phyloP scores from a whole-genome alignment of 2,888 invertebrate species.

The Dasysyrphus tricinctus region DNA sequence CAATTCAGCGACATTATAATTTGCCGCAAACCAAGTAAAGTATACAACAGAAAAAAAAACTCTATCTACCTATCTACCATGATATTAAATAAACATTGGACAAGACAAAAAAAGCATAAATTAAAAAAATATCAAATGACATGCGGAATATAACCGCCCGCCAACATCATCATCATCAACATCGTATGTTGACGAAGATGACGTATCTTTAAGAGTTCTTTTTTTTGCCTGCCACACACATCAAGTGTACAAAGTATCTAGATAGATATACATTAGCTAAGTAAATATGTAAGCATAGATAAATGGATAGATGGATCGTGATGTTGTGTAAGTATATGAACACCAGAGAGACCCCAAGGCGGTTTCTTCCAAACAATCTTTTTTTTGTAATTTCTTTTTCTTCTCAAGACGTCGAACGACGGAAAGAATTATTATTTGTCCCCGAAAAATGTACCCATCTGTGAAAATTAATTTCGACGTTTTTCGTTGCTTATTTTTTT shows the following conservation, averaged over 20 bases:
- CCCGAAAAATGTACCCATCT: constrained; percentile 63
- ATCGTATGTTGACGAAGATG: constrained; percentile 53
- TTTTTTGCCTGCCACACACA: constrained; percentile 61
- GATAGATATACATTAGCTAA: constrained; percentile 61
- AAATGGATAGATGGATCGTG: constrained; percentile 48
- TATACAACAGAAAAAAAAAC: not conserved
- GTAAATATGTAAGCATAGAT: constrained; percentile 67
- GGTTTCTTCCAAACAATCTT: constrained; percentile 45
- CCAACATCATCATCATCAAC: constrained; percentile 28
- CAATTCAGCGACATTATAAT: constrained; percentile 50
- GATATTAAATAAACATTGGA: constrained; percentile 36
- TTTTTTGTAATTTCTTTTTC: constrained; percentile 3
- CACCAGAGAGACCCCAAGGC: constrained; percentile 40
- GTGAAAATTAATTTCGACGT: constrained; percentile 72
- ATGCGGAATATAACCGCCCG: constrained; percentile 40
- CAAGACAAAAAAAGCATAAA: constrained; percentile 64
- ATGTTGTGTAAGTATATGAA: not conserved
- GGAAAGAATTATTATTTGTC: constrained; percentile 55
- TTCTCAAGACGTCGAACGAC: constrained; percentile 20
- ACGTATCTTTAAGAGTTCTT: constrained; percentile 64
- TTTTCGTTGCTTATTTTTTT: constrained; percentile 44
- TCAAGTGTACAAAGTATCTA: constrained; percentile 62
- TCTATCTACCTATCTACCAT: constrained; percentile 19
- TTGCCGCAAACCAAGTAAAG: constrained; percentile 24
- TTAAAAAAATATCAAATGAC: constrained; percentile 76